These are phyloP conservation scores for Botrylloides violaceus DNA, from an alignment of 23 tunicate species.

Conservation along the genomic window DNA sequence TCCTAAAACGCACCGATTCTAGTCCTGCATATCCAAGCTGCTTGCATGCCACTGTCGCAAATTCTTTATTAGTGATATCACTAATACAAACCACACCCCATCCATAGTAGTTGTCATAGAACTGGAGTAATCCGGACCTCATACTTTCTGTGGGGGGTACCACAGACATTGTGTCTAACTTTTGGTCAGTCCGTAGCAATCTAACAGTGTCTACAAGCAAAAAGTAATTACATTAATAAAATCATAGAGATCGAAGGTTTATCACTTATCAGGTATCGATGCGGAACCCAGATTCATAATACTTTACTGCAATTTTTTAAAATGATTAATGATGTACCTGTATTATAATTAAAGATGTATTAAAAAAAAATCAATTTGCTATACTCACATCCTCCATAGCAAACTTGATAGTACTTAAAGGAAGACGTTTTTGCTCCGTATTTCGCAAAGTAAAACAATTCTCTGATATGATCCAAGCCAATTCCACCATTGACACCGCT, in stretches of 20 bases:
- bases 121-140: constrained; percentile 7
- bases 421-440: not conserved
- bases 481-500: constrained; percentile 12
- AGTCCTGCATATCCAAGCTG: constrained; percentile 11
- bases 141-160: constrained; percentile 4
- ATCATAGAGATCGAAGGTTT: no score
- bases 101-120: not conserved
- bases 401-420: constrained; percentile 7
- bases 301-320: no score
- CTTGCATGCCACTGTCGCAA: constrained; percentile 9
- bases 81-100: constrained; percentile 17
- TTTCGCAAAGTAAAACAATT: not conserved
- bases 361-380: not conserved
- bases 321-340: no score
- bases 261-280: no score
- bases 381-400: constrained; percentile 26
- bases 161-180: not conserved
- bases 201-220: not conserved
- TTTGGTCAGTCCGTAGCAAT: not conserved
- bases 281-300: not conserved
- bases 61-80: not conserved
- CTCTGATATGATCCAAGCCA: not conserved
- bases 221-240: no score
- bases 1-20: constrained; percentile 1
- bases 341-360: no score